Base-by-base conservation (phyloP, 2,797 vertebrate genomes). In the Oophaga sylvatica region DNA sequence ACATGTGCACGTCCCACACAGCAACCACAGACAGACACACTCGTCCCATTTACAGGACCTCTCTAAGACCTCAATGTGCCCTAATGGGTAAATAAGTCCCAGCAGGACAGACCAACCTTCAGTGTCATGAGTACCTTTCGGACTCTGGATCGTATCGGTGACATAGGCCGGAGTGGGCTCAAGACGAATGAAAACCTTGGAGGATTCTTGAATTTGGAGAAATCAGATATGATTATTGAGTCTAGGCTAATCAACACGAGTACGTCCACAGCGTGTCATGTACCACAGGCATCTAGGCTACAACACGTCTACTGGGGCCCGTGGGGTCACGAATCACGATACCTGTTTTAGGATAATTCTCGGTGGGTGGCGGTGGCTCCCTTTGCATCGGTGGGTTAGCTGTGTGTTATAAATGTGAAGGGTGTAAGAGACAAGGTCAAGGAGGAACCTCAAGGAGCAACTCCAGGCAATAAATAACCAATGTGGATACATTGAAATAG, bases 291-390 rank as follows among this genome's bases (percentile, higher is more conserved):
- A 65, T 8, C 60, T 63, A 79, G 3, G 41, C 73, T 53, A 76
- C 20, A 41, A 80, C 9, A 2, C 13, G 6, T 59, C 59, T 67
- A 67, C 9, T 2, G 20, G 60, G 60, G 3, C 22, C 78, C 78
- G 60, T 13, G 35, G 60, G 57, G 60, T 20, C 35, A 11, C 76
- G 26, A 88, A 35, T 20, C 35, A 11, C 76, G 26, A 88, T 91
- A 94, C 91, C 92, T 90, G 86, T 92, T 75, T 76, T 93, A 1
- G 83, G 70, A 0, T 90, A 87, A 29, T 35, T 85, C 88, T 87
- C 89, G 90, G 91, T 92, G 90, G 93, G 88, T 91, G 93, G 92
- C 56, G 88, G 90, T 85, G 90, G 89, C 71, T 87, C 6, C 90
- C 89, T 10, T 57, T 85, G 89, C 86, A 83, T 86, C 10, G 91